Percentiles rank a stretch among this genome's conserved stretches.
Conservation (phyloP, 1,140 invertebrate species). For the Dinoponera quadriceps region DNA sequence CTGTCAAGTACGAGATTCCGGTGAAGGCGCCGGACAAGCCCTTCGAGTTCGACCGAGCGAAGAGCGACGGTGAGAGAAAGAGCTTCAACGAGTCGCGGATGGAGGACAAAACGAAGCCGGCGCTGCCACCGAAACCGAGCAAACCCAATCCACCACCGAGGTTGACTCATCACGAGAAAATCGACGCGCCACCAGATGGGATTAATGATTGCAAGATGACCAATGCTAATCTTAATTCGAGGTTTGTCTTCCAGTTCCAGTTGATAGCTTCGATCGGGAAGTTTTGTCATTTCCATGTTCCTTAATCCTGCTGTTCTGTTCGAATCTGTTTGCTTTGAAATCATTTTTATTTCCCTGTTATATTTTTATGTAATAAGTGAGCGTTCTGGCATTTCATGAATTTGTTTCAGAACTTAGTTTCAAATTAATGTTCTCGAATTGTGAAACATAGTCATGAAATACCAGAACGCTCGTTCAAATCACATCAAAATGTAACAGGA, state of each 20-base stretch:
- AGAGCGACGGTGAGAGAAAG: constrained; percentile 78
- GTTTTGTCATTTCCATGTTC: neutral
- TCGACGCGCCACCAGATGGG: constrained; percentile 69
- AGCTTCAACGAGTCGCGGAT: constrained; percentile 72
- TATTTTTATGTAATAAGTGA: too few relatives aligned
- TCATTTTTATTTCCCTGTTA: too few relatives aligned
- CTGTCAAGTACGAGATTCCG: constrained; percentile 75
- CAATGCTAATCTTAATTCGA: constrained; percentile 46
- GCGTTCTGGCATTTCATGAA: too few relatives aligned
- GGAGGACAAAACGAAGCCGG: constrained; percentile 83
- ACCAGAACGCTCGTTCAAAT: too few relatives aligned
- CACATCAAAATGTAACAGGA: too few relatives aligned
- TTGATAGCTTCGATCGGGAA: neutral
- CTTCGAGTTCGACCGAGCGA: constrained; percentile 79
- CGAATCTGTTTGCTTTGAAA: too few relatives aligned
- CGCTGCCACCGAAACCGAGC: constrained; percentile 83
- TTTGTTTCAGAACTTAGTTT: too few relatives aligned
- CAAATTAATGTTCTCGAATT: too few relatives aligned
- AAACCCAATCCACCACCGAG: constrained; percentile 84
- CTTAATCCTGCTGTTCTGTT: too few relatives aligned
- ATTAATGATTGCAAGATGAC: constrained; percentile 59
- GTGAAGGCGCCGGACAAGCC: constrained; percentile 76
- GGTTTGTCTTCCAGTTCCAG: constrained; percentile 52
- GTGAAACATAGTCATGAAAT: too few relatives aligned
- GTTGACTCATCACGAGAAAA: constrained; percentile 83